Evolutionary conservation across 2,888 invertebrate species (phyloP).

Genomic region (Polydrusus cervinus): DNA sequence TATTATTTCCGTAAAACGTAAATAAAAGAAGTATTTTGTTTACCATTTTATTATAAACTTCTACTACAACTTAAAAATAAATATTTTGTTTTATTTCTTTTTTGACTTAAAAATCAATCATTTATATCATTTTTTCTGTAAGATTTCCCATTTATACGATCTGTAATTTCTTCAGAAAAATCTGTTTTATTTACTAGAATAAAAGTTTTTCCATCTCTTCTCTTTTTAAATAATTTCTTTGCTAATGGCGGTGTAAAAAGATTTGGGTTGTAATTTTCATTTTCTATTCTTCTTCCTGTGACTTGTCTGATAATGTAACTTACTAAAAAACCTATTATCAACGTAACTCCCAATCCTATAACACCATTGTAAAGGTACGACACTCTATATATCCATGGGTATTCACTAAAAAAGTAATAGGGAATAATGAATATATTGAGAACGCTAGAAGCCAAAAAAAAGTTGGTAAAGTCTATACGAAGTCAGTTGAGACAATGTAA

Average conservation of each 20-base stretch:
- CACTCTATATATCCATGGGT: constrained; percentile 80
- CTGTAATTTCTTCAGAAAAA: constrained; percentile 15
- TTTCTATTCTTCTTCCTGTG: constrained; percentile 63
- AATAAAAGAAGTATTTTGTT: too few relatives aligned
- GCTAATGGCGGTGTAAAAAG: constrained; percentile 76
- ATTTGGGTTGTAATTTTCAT: constrained; percentile 72
- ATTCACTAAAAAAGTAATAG: constrained; percentile 62
- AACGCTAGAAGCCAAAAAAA: too few relatives aligned
- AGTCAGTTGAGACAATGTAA: too few relatives aligned
- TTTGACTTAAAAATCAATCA: too few relatives aligned
- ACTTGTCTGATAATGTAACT: constrained; percentile 71
- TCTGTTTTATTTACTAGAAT: constrained; percentile 33
- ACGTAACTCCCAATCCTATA: constrained; percentile 73
- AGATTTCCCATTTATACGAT: too few relatives aligned
- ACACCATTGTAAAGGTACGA: constrained; percentile 84
- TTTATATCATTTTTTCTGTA: too few relatives aligned
- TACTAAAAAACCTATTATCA: constrained; percentile 73
- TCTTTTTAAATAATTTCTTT: constrained; percentile 65
- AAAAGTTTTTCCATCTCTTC: constrained; percentile 35
- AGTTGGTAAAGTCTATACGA: too few relatives aligned
- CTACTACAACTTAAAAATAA: too few relatives aligned
- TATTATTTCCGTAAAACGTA: too few relatives aligned
- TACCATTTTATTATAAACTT: too few relatives aligned
- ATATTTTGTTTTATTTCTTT: too few relatives aligned
- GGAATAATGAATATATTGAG: background rate